These are phyloP conservation scores for Amphiprion clarkii DNA, from an alignment of 2,797 vertebrate species.

Conservation along the genomic window DNA sequence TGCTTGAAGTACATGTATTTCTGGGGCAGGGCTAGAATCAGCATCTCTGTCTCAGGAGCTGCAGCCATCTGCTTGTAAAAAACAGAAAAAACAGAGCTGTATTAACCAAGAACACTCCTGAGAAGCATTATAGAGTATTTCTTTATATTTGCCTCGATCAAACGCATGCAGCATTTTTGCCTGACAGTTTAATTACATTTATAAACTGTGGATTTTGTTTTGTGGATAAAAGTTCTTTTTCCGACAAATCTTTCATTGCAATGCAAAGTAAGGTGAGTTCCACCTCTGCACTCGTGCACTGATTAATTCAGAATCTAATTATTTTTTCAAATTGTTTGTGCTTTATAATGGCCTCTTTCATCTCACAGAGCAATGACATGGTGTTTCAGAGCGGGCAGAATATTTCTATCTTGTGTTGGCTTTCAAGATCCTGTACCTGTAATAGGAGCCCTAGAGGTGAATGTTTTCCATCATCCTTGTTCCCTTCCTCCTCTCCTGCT, in stretches of 20 bases:
- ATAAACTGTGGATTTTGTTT: slow-evolving; percentile 13
- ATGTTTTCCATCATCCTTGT: slow-evolving; percentile 34
- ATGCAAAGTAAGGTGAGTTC: slow-evolving; percentile 12
- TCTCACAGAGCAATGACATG: not conserved
- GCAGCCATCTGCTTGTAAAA: slow-evolving; percentile 58
- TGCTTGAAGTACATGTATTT: slow-evolving; percentile 38
- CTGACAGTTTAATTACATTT: slow-evolving; percentile 18
- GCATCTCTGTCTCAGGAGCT: slow-evolving; percentile 39
- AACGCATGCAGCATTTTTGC: slow-evolving; percentile 2
- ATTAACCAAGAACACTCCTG: slow-evolving; percentile 43
- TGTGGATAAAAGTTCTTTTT: slow-evolving; percentile 3
- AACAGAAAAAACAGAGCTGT: not conserved
- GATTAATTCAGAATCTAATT: slow-evolving; percentile 10
- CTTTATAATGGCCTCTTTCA: slow-evolving; percentile 18
- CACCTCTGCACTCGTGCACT: not conserved
- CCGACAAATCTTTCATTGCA: not conserved
- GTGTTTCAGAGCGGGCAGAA: slow-evolving; percentile 24
- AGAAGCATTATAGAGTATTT: slow-evolving; percentile 30
- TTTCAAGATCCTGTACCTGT: slow-evolving; percentile 36
- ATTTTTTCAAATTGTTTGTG: not conserved
- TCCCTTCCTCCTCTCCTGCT: slow-evolving; percentile 28
- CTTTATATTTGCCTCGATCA: slow-evolving; percentile 9
- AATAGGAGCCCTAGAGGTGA: slow-evolving; percentile 43
- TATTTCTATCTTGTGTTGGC: slow-evolving; percentile 39
- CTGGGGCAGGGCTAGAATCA: slow-evolving; percentile 33